A percentile compares a stretch with the other conserved stretches of the same genome.
Evolutionary conservation across 2,888 invertebrate genomes (phyloP).

Genomic region (Drosophila putrida): DNA sequence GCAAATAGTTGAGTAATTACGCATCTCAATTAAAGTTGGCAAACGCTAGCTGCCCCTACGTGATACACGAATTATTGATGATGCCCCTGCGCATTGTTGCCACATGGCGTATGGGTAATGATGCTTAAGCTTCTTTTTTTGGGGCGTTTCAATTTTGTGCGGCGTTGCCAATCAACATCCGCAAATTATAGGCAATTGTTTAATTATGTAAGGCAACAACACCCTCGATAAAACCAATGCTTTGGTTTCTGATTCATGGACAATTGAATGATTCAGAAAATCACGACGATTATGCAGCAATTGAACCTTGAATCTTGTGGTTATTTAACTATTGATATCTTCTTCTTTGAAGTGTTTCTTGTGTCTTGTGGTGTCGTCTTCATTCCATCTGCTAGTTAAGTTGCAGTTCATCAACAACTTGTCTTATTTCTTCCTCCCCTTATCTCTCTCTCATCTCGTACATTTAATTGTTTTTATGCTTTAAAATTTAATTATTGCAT

Average conservation of each 20-base stretch:
- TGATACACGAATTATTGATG: constrained; percentile 25
- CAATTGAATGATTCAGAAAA: constrained; percentile 69
- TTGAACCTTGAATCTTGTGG: constrained; percentile 64
- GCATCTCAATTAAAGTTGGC: constrained; percentile 61
- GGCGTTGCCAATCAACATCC: constrained; percentile 66
- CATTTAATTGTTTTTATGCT: constrained; percentile 71
- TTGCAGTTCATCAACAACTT: constrained; percentile 41
- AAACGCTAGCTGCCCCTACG: constrained; percentile 31
- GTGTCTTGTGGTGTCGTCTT: constrained; percentile 46
- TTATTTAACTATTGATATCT: constrained; percentile 55
- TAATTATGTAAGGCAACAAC: constrained; percentile 71
- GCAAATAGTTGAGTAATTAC: constrained; percentile 65
- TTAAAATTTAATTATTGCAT: constrained; percentile 70
- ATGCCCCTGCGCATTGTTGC: constrained; percentile 13
- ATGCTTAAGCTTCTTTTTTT: constrained; percentile 30
- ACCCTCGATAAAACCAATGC: constrained; percentile 47
- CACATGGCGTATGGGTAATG: constrained; percentile 56
- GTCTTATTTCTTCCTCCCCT: constrained; percentile 10
- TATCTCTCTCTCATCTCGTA: constrained; percentile 13
- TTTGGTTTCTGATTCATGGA: constrained; percentile 41
- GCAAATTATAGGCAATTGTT: constrained; percentile 76
- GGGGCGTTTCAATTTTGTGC: constrained; percentile 42
- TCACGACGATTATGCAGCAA: constrained; percentile 71
- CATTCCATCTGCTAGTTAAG: constrained; percentile 32
- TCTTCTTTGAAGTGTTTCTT: constrained; percentile 10